These are phyloP conservation scores for Phoxinus dragarum DNA, from an alignment of 2,797 vertebrate species.

Conservation along the genomic window DNA sequence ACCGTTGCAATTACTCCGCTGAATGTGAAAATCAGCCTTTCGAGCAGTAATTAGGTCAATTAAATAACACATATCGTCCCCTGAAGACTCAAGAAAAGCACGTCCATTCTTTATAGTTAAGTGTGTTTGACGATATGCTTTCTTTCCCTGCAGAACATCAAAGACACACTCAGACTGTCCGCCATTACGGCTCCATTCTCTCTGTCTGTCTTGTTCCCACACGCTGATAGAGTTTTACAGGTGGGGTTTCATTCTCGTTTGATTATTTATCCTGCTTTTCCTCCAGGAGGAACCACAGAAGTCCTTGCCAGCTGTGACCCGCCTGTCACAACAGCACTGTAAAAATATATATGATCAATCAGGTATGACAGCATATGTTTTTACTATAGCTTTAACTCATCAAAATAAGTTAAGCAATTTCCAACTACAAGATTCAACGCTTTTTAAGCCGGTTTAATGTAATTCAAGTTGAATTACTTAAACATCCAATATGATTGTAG, in stretches of 20 bases:
- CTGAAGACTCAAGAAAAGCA: not conserved
- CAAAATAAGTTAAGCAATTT: too few relatives aligned
- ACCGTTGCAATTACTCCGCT: constrained; percentile 41
- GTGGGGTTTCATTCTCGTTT: constrained; percentile 20
- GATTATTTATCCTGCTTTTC: constrained; percentile 40
- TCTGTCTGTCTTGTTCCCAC: constrained; percentile 9
- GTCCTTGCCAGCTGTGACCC: constrained; percentile 38
- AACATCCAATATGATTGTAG: too few relatives aligned
- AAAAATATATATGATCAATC: too few relatives aligned
- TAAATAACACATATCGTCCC: constrained; percentile 8
- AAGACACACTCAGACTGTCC: constrained; percentile 7
- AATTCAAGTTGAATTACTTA: too few relatives aligned
- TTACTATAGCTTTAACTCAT: too few relatives aligned
- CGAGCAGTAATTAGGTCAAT: constrained; percentile 6
- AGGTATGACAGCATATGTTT: too few relatives aligned
- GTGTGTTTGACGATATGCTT: constrained; percentile 20
- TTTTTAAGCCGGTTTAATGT: too few relatives aligned
- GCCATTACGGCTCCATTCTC: not conserved
- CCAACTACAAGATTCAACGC: too few relatives aligned
- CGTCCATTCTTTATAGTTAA: not conserved
- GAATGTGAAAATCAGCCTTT: constrained; percentile 17
- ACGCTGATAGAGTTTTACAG: constrained; percentile 30
- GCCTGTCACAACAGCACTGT: constrained; percentile 36
- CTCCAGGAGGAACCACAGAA: constrained; percentile 22
- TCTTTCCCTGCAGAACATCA: not conserved